Conservation (phyloP, 2,113 vertebrate species). For the Argyrosomus japonicus region DNA sequence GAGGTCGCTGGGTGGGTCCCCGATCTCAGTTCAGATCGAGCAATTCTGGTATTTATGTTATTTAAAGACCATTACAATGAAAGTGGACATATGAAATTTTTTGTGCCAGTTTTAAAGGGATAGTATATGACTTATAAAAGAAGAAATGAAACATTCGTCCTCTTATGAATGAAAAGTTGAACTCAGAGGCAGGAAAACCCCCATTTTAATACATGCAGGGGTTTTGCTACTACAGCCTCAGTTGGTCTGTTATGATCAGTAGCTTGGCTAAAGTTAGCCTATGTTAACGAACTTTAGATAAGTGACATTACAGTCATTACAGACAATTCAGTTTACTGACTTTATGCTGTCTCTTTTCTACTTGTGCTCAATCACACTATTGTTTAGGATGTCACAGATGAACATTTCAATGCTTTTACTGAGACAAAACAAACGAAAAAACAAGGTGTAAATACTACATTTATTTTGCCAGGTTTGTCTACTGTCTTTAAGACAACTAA, state of each 20-base stretch:
- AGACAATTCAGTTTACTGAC: neutral
- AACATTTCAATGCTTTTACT: neutral
- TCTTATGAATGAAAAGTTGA: neutral
- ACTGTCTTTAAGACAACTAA: neutral
- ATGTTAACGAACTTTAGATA: neutral
- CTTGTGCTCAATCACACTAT: neutral
- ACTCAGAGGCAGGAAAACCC: neutral
- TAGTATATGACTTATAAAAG: neutral
- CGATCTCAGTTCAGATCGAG: constrained; percentile 30
- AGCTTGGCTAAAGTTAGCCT: neutral
- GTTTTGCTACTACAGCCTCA: neutral
- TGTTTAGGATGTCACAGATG: neutral
- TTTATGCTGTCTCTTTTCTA: neutral
- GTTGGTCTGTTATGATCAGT: neutral
- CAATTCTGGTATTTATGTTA: constrained; percentile 16
- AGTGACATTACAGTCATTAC: neutral
- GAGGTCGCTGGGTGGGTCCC: constrained; percentile 26
- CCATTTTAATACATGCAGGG: neutral
- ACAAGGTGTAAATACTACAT: neutral
- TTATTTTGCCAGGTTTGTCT: too few species aligned
- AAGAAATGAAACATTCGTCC: constrained; percentile 1
- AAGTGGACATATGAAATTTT: neutral
- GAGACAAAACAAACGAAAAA: neutral
- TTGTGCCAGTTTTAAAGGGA: neutral
- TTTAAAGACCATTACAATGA: constrained; percentile 14